Conservation (phyloP, 2,888 invertebrate genomes). For the Synergus laeviventris region DNA sequence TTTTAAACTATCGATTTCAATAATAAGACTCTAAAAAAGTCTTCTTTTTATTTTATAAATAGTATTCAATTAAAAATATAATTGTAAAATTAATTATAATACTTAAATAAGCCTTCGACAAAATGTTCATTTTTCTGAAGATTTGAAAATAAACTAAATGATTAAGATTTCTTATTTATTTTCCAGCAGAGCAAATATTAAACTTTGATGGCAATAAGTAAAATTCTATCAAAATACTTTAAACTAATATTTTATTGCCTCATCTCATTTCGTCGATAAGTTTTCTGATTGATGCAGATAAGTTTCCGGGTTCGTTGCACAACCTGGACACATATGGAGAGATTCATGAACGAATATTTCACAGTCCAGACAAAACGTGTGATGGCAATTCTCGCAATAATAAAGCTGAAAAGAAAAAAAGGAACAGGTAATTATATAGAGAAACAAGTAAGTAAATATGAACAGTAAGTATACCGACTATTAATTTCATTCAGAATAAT, state of each 20-base stretch:
- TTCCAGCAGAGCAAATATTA: neutral
- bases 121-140: neutral
- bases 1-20: neutral
- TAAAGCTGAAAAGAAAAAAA: conserved; percentile 81
- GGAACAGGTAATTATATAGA: conserved; percentile 16
- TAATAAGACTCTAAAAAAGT: neutral
- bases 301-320: conserved; percentile 83
- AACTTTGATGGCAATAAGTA: neutral
- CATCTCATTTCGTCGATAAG: conserved; percentile 14
- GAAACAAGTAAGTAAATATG: neutral
- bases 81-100: neutral
- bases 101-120: neutral
- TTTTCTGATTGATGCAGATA: conserved; percentile 65
- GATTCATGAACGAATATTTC: conserved; percentile 96
- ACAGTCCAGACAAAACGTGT: conserved; percentile 95
- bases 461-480: neutral
- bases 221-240: neutral
- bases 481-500: too few species aligned
- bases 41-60: neutral
- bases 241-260: neutral
- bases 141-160: neutral
- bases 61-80: neutral
- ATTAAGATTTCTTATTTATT: neutral
- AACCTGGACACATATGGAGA: conserved; percentile 97
- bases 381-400: conserved; percentile 87